Conservation (phyloP, 2,113 vertebrate genomes). For the Ornithorhynchus anatinus region DNA sequence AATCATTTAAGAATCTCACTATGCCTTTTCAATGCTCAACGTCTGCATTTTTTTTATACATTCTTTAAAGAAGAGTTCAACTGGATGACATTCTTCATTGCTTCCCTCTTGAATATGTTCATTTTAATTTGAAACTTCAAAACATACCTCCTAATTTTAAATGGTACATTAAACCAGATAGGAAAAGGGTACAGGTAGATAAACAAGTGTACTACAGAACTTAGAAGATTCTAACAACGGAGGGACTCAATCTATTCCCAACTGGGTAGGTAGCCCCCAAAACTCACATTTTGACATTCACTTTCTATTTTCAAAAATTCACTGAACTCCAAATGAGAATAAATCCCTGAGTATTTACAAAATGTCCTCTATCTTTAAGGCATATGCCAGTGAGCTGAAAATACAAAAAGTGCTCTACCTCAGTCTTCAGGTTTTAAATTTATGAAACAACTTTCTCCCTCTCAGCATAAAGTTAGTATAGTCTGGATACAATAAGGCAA, state of each 20-base stretch:
- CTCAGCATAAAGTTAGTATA: constrained; percentile 12
- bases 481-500: background rate
- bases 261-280: background rate
- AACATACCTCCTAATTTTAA: constrained; percentile 39
- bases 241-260: background rate
- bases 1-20: too few species aligned
- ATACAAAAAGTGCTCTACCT: background rate
- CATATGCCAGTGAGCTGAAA: background rate
- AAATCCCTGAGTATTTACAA: constrained; percentile 4
- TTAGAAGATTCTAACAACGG: constrained; percentile 26
- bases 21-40: too few species aligned
- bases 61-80: too few species aligned
- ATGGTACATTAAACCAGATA: constrained; percentile 32
- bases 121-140: constrained; percentile 12
- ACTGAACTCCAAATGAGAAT: background rate
- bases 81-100: too few species aligned
- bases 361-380: background rate
- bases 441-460: constrained; percentile 1
- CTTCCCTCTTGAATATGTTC: background rate
- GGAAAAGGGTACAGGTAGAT: constrained; percentile 18
- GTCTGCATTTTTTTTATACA: too few species aligned
- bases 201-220: constrained; percentile 31
- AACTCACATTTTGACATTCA: background rate
- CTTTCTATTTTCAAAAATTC: background rate
- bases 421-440: constrained; percentile 1